Percentiles rank a stretch among this genome's conserved stretches.
These are phyloP conservation scores for Mionectes macconnelli DNA, from an alignment of 2,113 vertebrate genomes.

Conservation along the genomic window DNA sequence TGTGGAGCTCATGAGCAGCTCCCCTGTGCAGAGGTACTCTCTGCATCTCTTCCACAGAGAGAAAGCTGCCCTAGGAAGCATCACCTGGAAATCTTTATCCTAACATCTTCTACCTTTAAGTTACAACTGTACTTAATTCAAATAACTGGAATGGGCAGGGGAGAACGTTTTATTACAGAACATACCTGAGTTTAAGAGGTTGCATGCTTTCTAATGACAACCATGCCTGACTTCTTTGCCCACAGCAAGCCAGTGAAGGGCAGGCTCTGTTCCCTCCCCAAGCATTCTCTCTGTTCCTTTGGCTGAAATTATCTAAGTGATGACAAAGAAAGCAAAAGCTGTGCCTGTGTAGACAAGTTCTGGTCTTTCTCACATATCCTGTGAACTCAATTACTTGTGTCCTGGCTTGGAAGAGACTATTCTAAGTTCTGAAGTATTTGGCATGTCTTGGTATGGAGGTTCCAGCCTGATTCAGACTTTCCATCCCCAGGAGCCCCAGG, in stretches of 20 bases:
- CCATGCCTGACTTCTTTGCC: background rate
- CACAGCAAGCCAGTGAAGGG: background rate
- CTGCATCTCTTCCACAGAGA: background rate
- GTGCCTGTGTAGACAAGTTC: background rate
- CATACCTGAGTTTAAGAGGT: background rate
- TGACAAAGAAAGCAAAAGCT: background rate
- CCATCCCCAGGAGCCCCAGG: background rate
- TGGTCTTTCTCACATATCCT: background rate
- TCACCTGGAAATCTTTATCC: background rate
- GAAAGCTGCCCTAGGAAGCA: background rate
- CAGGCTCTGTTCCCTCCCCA: background rate
- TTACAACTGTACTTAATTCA: background rate
- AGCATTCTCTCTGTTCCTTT: background rate
- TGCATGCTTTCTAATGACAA: background rate
- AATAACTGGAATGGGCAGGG: background rate
- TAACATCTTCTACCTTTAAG: background rate
- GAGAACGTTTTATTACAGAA: background rate
- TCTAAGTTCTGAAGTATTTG: constrained; percentile 5
- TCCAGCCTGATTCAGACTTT: constrained; percentile 18
- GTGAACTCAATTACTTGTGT: background rate
- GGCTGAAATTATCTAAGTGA: background rate
- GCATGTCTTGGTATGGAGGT: background rate
- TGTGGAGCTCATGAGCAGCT: background rate
- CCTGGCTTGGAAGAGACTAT: background rate
- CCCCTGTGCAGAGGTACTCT: background rate